Conservation (phyloP, 2,888 invertebrate genomes). For the Emmelina monodactyla region DNA sequence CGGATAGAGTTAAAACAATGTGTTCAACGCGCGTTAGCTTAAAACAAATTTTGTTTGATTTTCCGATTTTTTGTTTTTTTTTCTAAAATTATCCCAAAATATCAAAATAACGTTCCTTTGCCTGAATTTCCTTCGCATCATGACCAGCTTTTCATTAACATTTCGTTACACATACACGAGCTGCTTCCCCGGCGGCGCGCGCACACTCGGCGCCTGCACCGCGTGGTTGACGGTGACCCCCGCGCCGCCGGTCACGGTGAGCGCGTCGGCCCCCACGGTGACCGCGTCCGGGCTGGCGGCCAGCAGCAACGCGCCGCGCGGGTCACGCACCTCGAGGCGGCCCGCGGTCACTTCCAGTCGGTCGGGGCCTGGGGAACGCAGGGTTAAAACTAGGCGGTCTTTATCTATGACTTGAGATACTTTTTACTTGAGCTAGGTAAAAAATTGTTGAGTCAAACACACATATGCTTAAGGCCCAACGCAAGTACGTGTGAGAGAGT, state of each 20-base stretch:
- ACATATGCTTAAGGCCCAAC: too few species aligned
- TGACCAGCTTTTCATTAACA: neutral
- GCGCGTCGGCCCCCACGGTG: slow-evolving; percentile 81
- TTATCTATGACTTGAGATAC: neutral
- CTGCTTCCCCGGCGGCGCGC: slow-evolving; percentile 84
- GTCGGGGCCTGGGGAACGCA: slow-evolving; percentile 72
- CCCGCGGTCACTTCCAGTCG: slow-evolving; percentile 82
- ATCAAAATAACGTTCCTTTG: too few species aligned
- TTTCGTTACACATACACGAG: slow-evolving; percentile 71
- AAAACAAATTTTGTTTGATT: too few species aligned
- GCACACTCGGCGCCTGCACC: slow-evolving; percentile 84
- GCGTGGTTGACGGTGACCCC: slow-evolving; percentile 87
- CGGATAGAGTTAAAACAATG: too few species aligned
- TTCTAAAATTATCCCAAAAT: too few species aligned
- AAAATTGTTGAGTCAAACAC: too few species aligned
- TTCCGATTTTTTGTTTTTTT: too few species aligned
- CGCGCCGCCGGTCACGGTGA: slow-evolving; percentile 82
- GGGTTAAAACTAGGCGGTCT: neutral
- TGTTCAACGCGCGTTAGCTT: too few species aligned
- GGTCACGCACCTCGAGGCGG: slow-evolving; percentile 81
- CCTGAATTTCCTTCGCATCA: too few species aligned
- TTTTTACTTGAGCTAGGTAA: too few species aligned
- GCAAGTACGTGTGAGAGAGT: too few species aligned
- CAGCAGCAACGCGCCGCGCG: slow-evolving; percentile 78
- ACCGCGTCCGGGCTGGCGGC: slow-evolving; percentile 83